A percentile compares a stretch with the other conserved stretches of the same genome.
Evolutionary conservation across 2,113 vertebrate genomes (phyloP).

Genomic region (Dicentrarchus labrax): DNA sequence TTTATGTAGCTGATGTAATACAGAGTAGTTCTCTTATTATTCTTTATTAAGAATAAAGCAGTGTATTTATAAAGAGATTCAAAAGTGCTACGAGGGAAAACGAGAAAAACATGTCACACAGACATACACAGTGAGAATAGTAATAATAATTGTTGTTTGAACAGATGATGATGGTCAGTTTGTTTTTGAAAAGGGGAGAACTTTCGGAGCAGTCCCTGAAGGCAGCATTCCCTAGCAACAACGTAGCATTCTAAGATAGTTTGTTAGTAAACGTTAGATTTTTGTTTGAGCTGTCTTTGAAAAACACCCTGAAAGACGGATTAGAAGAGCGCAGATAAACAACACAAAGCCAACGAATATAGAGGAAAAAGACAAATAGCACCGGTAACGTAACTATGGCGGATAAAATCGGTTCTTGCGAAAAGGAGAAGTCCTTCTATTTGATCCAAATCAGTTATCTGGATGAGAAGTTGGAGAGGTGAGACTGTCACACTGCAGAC

Average conservation of each 20-base stretch:
- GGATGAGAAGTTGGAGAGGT: conserved; percentile 43
- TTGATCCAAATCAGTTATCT: conserved; percentile 12
- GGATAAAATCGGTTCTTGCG: rapidly evolving
- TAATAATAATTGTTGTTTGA: too few species aligned
- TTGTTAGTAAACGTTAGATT: too few species aligned
- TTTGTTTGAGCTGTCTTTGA: background rate
- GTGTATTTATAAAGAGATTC: too few species aligned
- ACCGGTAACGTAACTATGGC: background rate
- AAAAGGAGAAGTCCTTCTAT: conserved; percentile 23
- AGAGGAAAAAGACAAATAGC: background rate
- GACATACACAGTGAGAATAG: too few species aligned
- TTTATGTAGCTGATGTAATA: background rate
- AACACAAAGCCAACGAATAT: rapidly evolving
- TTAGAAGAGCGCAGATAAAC: too few species aligned
- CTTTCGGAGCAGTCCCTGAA: background rate
- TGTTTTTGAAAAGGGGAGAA: background rate
- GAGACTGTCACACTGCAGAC: background rate
- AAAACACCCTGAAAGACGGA: background rate
- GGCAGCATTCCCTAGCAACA: conserved; percentile 17
- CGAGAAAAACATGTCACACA: too few species aligned
- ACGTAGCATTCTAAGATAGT: too few species aligned
- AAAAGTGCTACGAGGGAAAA: too few species aligned
- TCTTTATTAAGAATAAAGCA: background rate
- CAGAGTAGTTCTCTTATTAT: background rate
- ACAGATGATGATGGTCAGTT: background rate